Evolutionary conservation across 2,888 invertebrate genomes (phyloP).

Genomic region (Neoascia interrupta): DNA sequence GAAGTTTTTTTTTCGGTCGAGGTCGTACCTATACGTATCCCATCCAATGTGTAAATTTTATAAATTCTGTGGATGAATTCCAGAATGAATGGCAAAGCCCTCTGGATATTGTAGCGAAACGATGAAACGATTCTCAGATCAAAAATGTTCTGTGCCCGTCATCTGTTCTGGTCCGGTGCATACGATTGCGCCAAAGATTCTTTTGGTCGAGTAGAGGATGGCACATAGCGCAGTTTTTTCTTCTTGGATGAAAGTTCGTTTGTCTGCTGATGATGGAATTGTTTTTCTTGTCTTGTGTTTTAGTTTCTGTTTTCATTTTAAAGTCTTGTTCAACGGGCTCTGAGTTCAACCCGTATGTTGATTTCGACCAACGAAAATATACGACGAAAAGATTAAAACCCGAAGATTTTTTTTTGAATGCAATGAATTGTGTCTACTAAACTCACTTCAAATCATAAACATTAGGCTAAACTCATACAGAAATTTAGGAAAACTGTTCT

Average conservation of each 20-base stretch:
- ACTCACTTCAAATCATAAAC: too few relatives aligned
- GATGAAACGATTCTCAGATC: constrained; percentile 59
- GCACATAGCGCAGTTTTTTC: constrained; percentile 15
- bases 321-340: too few relatives aligned
- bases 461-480: too few relatives aligned
- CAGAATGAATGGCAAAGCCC: constrained; percentile 34
- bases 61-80: constrained; percentile 57
- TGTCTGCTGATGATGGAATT: constrained; percentile 57
- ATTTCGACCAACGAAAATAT: too few relatives aligned
- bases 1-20: not conserved
- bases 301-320: constrained; percentile 45
- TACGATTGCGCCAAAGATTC: constrained; percentile 53
- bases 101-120: constrained; percentile 36
- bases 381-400: too few relatives aligned
- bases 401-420: too few relatives aligned
- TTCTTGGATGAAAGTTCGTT: constrained; percentile 49
- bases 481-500: too few relatives aligned
- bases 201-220: not conserved
- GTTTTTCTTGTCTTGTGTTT: constrained; percentile 46
- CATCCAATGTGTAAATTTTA: constrained; percentile 40
- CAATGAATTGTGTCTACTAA: too few relatives aligned
- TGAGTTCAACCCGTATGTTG: too few relatives aligned
- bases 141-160: constrained; percentile 47
- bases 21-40: too few relatives aligned
- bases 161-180: constrained; percentile 61